phyloP scores from a whole-genome alignment of 2,888 invertebrate genomes.

The Iphiclides podalirius region DNA sequence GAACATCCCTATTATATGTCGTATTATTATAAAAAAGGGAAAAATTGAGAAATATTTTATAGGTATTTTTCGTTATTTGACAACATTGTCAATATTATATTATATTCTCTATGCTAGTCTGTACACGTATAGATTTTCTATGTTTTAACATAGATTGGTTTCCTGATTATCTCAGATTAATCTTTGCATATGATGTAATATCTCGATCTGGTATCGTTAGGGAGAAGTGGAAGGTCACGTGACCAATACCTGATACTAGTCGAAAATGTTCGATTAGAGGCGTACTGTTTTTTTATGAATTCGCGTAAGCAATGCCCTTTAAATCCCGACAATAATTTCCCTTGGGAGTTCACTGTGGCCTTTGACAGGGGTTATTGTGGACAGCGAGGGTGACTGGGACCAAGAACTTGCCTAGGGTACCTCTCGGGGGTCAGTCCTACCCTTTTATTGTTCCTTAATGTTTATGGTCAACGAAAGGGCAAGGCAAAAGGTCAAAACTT shows the following conservation, averaged over 20 bases:
- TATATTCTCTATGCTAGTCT: too few species aligned
- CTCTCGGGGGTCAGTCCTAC: slow-evolving; percentile 65
- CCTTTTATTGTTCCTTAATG: slow-evolving; percentile 74
- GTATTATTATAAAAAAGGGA: too few species aligned
- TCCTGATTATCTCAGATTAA: neutral
- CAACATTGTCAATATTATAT: too few species aligned
- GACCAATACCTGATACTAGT: slow-evolving; percentile 57
- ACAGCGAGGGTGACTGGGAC: slow-evolving; percentile 62
- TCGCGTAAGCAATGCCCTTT: slow-evolving; percentile 75
- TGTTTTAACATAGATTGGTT: too few species aligned
- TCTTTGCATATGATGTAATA: neutral
- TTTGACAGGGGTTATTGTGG: slow-evolving; percentile 74
- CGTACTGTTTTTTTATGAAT: slow-evolving; percentile 71
- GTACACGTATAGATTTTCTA: too few species aligned
- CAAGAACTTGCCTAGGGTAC: slow-evolving; percentile 66
- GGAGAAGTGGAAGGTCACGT: slow-evolving; percentile 46
- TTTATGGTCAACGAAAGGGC: slow-evolving; percentile 76
- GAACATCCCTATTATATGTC: neutral
- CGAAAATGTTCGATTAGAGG: slow-evolving; percentile 61
- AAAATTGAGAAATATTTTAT: too few species aligned
- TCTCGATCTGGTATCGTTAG: slow-evolving; percentile 34
- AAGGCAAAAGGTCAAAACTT: slow-evolving; percentile 59
- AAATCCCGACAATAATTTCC: slow-evolving; percentile 81
- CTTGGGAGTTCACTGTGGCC: slow-evolving; percentile 66
- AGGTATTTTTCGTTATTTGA: too few species aligned